A percentile compares a stretch with the other conserved stretches of the same genome.
phyloP scores from a whole-genome alignment of 2,797 vertebrate genomes.

The Neosilurus hyrtlii region DNA sequence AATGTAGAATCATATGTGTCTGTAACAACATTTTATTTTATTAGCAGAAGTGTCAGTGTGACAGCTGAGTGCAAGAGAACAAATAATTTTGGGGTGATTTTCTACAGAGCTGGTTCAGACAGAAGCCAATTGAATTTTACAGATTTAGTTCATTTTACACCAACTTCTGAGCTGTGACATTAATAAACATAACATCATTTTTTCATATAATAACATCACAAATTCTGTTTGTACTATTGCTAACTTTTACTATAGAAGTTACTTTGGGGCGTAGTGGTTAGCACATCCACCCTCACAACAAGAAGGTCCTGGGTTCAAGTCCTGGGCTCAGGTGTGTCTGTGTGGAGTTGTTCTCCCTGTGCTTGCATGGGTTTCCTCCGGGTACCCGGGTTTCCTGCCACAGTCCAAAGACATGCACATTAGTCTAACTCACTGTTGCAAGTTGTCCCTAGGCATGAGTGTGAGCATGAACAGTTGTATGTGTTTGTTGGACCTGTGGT shows the following conservation, averaged over 20 bases:
- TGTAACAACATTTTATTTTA: slow-evolving; percentile 3
- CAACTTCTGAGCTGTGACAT: background rate
- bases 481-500: too few relatives aligned
- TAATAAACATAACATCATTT: background rate
- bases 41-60: slow-evolving; percentile 4
- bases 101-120: background rate
- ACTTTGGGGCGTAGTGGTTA: too few relatives aligned
- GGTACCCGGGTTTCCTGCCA: too few relatives aligned
- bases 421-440: too few relatives aligned
- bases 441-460: too few relatives aligned
- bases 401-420: too few relatives aligned
- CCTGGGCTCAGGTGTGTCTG: too few relatives aligned
- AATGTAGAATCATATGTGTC: background rate
- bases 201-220: background rate
- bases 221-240: background rate
- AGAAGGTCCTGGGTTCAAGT: too few relatives aligned
- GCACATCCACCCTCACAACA: too few relatives aligned
- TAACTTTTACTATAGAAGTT: background rate
- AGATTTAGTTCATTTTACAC: background rate
- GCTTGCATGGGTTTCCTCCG: too few relatives aligned
- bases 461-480: too few relatives aligned
- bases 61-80: background rate
- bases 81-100: slow-evolving; percentile 4
- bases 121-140: background rate
- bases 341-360: too few relatives aligned